Conservation (phyloP, 2,888 invertebrate species). For the Drosophila mimica region DNA sequence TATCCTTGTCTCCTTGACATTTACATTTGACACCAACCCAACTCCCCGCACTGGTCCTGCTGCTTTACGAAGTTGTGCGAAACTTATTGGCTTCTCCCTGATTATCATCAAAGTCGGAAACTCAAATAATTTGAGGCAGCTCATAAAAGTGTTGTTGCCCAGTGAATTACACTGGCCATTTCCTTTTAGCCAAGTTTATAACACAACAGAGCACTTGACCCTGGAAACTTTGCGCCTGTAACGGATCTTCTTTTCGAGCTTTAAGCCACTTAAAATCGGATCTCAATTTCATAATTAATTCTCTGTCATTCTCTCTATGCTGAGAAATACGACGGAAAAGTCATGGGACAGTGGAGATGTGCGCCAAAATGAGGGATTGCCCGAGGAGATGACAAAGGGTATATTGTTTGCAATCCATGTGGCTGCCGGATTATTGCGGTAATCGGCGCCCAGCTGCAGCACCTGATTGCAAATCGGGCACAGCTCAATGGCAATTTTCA, state of each 20-base stretch:
- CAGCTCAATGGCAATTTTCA: conserved; percentile 90
- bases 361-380: conserved; percentile 92
- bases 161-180: conserved; percentile 37
- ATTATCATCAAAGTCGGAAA: conserved; percentile 62
- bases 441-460: conserved; percentile 89
- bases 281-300: not conserved
- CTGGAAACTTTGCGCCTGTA: not conserved
- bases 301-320: conserved; percentile 76
- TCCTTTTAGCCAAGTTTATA: conserved; percentile 20
- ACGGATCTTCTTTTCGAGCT: not conserved
- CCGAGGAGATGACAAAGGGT: conserved; percentile 91
- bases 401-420: conserved; percentile 88
- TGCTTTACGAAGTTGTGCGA: conserved; percentile 52
- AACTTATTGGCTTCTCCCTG: conserved; percentile 62
- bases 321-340: conserved; percentile 92
- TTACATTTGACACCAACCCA: conserved; percentile 52
- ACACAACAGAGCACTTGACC: not conserved
- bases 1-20: conserved; percentile 63
- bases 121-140: conserved; percentile 61
- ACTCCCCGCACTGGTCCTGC: conserved; percentile 11
- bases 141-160: conserved; percentile 35
- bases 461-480: conserved; percentile 92
- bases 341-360: conserved; percentile 90
- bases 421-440: conserved; percentile 91
- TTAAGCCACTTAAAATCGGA: not conserved